These are phyloP conservation scores for Scolopax mira DNA, from an alignment of 2,113 vertebrate species.

Conservation along the genomic window DNA sequence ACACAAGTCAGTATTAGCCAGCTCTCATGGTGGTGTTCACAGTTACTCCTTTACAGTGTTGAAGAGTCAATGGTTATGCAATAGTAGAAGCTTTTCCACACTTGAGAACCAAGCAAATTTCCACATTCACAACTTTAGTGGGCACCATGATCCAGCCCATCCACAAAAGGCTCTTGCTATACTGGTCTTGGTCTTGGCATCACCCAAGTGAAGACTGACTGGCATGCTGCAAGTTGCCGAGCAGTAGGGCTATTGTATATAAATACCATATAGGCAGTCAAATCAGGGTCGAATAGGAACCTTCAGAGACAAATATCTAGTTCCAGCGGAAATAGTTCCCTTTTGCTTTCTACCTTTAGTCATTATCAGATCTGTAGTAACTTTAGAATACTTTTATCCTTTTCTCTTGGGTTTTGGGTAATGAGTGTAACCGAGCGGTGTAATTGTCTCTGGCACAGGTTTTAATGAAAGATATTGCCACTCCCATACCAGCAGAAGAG, in stretches of 20 bases:
- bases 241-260: neutral
- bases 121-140: neutral
- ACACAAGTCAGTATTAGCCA: neutral
- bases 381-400: neutral
- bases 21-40: neutral
- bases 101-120: neutral
- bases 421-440: conserved; percentile 3
- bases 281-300: neutral
- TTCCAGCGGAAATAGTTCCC: neutral
- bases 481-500: conserved; percentile 91
- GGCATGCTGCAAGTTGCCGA: neutral
- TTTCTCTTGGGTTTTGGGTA: neutral
- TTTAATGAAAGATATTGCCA: conserved; percentile 97
- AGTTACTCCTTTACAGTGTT: neutral
- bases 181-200: neutral
- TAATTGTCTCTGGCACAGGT: conserved; percentile 77
- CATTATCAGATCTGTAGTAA: neutral
- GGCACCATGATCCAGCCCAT: neutral
- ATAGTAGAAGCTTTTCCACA: neutral
- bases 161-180: neutral
- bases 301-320: neutral
- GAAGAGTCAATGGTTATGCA: neutral
- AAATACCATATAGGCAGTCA: neutral
- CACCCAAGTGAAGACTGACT: neutral
- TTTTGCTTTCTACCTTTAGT: neutral